phyloP scores from a whole-genome alignment of 2,888 invertebrate genomes.

The Sarcophaga subvicina region DNA sequence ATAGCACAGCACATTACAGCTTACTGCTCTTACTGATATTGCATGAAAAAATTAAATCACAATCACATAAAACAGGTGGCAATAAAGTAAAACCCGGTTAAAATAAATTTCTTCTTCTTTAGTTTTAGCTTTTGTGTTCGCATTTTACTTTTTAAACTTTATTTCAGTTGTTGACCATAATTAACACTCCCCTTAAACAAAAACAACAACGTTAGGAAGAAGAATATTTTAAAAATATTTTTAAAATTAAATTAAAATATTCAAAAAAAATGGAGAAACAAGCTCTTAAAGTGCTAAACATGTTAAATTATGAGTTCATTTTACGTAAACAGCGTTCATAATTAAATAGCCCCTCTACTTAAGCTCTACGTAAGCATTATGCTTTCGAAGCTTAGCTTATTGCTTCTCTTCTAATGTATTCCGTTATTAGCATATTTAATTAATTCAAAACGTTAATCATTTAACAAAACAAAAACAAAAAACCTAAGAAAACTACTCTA shows the following conservation, averaged over 20 bases:
- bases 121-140: too few species aligned
- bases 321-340: slow-evolving; percentile 44
- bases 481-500: slow-evolving; percentile 58
- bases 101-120: slow-evolving; percentile 4
- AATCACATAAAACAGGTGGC: slow-evolving; percentile 54
- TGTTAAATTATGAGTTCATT: slow-evolving; percentile 68
- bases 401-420: slow-evolving; percentile 43
- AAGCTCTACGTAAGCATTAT: not conserved
- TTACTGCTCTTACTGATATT: not conserved
- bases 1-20: not conserved
- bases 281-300: slow-evolving; percentile 51
- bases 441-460: slow-evolving; percentile 66
- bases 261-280: not conserved
- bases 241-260: not conserved
- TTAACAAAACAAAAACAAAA: slow-evolving; percentile 23
- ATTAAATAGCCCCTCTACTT: slow-evolving; percentile 28
- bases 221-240: too few species aligned
- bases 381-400: not conserved
- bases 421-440: slow-evolving; percentile 66
- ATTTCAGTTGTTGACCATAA: not conserved
- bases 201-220: too few species aligned
- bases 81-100: slow-evolving; percentile 43
- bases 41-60: slow-evolving; percentile 26
- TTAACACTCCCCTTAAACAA: not conserved
- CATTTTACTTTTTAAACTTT: not conserved